A percentile compares a stretch with the other conserved stretches of the same genome.
phyloP scores from a whole-genome alignment of 2,113 vertebrate genomes.

The Menura novaehollandiae region DNA sequence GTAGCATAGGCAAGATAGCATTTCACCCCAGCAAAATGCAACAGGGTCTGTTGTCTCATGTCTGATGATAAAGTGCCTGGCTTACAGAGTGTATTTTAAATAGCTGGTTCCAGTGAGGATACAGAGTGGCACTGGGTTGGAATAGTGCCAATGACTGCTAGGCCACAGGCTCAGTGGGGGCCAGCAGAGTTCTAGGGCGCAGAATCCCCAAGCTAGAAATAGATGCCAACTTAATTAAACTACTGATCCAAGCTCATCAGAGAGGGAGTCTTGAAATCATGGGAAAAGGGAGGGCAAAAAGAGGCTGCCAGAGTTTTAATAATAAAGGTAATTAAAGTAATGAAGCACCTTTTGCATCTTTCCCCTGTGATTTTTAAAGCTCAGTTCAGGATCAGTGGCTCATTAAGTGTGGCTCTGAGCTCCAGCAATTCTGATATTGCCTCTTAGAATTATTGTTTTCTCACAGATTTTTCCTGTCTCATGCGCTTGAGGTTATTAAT shows the following conservation, averaged over 20 bases:
- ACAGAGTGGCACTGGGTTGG: constrained; percentile 24
- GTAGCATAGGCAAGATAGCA: not conserved
- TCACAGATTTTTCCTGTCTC: constrained; percentile 3
- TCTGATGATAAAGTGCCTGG: not conserved
- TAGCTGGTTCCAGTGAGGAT: constrained; percentile 25
- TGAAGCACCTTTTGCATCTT: constrained; percentile 57
- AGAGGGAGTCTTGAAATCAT: not conserved
- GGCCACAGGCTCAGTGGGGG: constrained; percentile 17
- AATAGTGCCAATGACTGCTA: constrained; percentile 10
- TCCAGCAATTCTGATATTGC: constrained; percentile 15
- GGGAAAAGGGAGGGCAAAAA: constrained; percentile 51
- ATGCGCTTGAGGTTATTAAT: not conserved
- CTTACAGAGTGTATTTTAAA: not conserved
- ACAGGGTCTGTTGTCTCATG: not conserved
- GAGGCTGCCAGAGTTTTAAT: constrained; percentile 53
- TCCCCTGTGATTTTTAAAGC: constrained; percentile 37
- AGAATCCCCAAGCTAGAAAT: constrained; percentile 27
- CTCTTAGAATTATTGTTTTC: not conserved
- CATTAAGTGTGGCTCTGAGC: constrained; percentile 42
- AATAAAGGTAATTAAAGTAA: constrained; percentile 63
- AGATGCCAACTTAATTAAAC: constrained; percentile 64
- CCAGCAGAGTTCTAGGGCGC: constrained; percentile 31
- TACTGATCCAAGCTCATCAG: constrained; percentile 38
- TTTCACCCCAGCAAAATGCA: not conserved
- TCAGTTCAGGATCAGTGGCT: not conserved